These are phyloP conservation scores for Cyanoramphus novaezelandiae DNA, from an alignment of 2,113 vertebrate genomes.

Conservation along the genomic window DNA sequence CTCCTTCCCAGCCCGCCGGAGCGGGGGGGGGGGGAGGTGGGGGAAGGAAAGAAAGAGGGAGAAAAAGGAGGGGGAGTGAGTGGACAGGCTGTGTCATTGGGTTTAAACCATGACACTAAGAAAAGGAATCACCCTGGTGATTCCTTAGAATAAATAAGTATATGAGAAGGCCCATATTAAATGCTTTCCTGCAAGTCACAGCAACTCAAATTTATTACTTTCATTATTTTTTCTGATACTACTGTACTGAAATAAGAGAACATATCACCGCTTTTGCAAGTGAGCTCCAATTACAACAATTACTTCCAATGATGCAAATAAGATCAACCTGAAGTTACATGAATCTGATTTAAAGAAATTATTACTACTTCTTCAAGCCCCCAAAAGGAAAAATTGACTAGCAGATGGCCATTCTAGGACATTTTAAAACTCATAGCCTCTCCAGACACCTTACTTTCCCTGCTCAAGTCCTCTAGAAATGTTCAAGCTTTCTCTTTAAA, in stretches of 20 bases:
- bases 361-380: not conserved
- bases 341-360: not conserved
- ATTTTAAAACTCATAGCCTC: not conserved
- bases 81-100: too few species aligned
- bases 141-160: not conserved
- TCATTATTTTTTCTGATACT: not conserved
- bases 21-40: too few species aligned
- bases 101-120: not conserved
- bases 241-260: not conserved
- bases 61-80: too few species aligned
- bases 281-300: not conserved
- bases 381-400: not conserved
- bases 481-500: not conserved
- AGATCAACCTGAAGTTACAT: not conserved
- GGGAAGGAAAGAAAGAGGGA: too few species aligned
- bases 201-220: not conserved
- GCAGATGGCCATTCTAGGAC: not conserved
- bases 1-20: too few species aligned
- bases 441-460: not conserved
- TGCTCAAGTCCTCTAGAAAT: not conserved
- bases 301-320: not conserved
- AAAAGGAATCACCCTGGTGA: not conserved
- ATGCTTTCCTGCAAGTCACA: not conserved
- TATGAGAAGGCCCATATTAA: not conserved
- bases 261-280: not conserved